Conservation (phyloP, 1,140 invertebrate genomes). For the Coelopa frigida region DNA sequence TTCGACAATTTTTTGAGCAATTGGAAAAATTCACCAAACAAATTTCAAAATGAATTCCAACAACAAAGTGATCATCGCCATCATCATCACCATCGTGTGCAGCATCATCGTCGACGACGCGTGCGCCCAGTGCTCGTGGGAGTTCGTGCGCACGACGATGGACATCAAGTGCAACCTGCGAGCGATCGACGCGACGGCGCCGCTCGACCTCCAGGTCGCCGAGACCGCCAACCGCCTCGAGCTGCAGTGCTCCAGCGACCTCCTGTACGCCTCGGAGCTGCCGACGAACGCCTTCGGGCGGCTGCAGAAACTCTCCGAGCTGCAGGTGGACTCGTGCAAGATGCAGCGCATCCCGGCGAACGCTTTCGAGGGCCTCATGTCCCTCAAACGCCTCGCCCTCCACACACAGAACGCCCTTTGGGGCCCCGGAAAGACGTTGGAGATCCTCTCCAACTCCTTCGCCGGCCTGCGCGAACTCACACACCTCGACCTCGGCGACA, state of each 20-base stretch:
- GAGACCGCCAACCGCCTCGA: slow-evolving; percentile 59
- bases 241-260: slow-evolving; percentile 58
- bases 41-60: too few relatives aligned
- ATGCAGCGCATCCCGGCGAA: slow-evolving; percentile 60
- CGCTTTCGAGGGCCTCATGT: slow-evolving; percentile 61
- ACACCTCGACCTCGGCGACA: slow-evolving; percentile 62
- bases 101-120: slow-evolving; percentile 5
- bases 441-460: slow-evolving; percentile 55
- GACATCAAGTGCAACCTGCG: slow-evolving; percentile 51
- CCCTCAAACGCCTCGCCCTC: slow-evolving; percentile 61
- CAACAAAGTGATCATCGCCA: not conserved
- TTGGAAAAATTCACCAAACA: too few relatives aligned
- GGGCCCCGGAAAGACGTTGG: slow-evolving; percentile 55
- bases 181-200: slow-evolving; percentile 45
- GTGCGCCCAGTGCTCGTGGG: slow-evolving; percentile 37
- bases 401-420: slow-evolving; percentile 62
- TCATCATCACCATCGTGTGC: not conserved
- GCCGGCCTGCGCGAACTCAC: slow-evolving; percentile 60
- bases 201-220: slow-evolving; percentile 51
- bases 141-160: slow-evolving; percentile 41
- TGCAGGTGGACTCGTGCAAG: slow-evolving; percentile 65
- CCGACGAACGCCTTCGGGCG: slow-evolving; percentile 57
- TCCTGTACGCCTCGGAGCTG: slow-evolving; percentile 62
- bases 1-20: too few relatives aligned
- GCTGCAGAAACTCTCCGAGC: slow-evolving; percentile 60